Conservation (phyloP, 2,113 vertebrate species). For the Chrysochloris asiatica region DNA sequence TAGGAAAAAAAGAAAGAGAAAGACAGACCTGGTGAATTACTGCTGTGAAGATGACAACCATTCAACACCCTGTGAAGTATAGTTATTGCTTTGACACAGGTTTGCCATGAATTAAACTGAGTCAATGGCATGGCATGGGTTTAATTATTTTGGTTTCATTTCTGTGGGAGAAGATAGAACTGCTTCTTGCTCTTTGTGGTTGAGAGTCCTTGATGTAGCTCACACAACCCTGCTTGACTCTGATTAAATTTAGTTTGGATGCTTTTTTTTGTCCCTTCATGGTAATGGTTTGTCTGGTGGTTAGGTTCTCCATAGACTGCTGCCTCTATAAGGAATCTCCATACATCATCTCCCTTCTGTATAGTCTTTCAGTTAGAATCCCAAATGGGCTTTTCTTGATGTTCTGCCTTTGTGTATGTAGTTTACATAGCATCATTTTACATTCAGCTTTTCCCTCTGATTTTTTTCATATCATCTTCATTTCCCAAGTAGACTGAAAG, state of each 20-base stretch:
- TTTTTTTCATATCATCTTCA: background rate
- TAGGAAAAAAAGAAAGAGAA: too few species aligned
- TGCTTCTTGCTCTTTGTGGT: background rate
- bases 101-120: background rate
- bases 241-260: background rate
- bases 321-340: too few species aligned
- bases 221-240: background rate
- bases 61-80: too few species aligned
- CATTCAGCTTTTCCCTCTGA: background rate
- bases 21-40: too few species aligned
- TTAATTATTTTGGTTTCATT: background rate
- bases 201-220: background rate
- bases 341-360: fast-evolving
- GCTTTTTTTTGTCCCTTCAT: background rate
- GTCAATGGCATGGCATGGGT: too few species aligned
- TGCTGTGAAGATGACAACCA: too few species aligned
- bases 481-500: background rate
- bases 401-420: background rate
- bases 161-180: background rate
- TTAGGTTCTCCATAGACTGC: background rate
- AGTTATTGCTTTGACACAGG: background rate
- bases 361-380: background rate
- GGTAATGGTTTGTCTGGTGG: background rate
- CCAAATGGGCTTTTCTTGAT: background rate
- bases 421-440: background rate